phyloP scores from a whole-genome alignment of 2,888 invertebrate species.

The Diploptera punctata region DNA sequence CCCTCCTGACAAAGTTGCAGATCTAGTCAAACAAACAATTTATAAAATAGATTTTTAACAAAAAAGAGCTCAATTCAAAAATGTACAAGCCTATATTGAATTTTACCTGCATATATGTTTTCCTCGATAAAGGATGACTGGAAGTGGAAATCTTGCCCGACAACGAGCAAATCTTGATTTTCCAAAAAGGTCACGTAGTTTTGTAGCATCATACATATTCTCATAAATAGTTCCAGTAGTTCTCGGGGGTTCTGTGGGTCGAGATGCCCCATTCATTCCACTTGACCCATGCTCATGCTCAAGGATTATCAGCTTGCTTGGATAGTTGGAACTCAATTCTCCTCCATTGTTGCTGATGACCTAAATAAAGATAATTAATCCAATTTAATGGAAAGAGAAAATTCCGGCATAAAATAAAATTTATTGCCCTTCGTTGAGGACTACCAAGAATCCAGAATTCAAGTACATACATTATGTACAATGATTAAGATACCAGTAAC shows the following conservation, averaged over 20 bases:
- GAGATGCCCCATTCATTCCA: slow-evolving; percentile 43
- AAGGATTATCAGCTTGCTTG: slow-evolving; percentile 70
- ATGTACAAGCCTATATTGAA: no score
- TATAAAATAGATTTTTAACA: no score
- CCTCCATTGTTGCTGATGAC: slow-evolving; percentile 69
- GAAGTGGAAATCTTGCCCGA: slow-evolving; percentile 76
- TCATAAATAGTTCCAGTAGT: slow-evolving; percentile 63
- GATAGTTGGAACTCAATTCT: slow-evolving; percentile 73
- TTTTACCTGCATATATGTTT: slow-evolving; percentile 68
- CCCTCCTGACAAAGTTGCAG: slow-evolving; percentile 75
- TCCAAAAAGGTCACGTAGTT: slow-evolving; percentile 67
- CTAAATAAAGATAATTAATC: slow-evolving; percentile 47
- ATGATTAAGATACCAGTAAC: no score
- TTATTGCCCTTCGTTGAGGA: no score
- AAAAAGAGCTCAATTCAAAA: no score
- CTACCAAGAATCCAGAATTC: no score
- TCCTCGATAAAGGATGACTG: slow-evolving; percentile 77
- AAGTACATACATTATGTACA: no score
- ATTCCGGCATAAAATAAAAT: neutral
- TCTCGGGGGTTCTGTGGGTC: slow-evolving; percentile 47
- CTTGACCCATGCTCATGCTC: slow-evolving; percentile 59
- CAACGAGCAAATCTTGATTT: slow-evolving; percentile 76
- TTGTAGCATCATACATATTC: slow-evolving; percentile 62
- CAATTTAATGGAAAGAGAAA: neutral
- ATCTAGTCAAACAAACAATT: slow-evolving; percentile 57